phyloP scores from a whole-genome alignment of 2,888 invertebrate genomes.

The Eristalis tenax region DNA sequence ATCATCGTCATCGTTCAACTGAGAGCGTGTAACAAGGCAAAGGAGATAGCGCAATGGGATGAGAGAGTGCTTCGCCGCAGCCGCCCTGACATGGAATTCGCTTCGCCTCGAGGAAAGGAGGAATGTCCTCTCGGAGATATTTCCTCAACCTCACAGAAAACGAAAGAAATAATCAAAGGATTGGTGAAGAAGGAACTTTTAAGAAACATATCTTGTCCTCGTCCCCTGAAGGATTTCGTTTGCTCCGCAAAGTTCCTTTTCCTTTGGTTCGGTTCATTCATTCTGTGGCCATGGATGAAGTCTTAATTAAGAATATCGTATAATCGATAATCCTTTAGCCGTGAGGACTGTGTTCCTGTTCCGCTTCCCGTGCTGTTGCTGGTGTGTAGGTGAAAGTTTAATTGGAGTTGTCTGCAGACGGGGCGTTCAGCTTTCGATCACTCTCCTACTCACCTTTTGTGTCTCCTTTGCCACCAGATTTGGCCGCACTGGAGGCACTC shows the following conservation, averaged over 20 bases:
- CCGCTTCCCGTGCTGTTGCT: not conserved
- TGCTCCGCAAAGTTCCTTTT: slow-evolving; percentile 41
- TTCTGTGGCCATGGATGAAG: slow-evolving; percentile 8
- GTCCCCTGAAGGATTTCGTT: slow-evolving; percentile 19
- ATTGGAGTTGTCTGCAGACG: slow-evolving; percentile 45
- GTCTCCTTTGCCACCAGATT: not conserved
- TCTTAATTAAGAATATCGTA: slow-evolving; percentile 68
- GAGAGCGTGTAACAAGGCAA: slow-evolving; percentile 31
- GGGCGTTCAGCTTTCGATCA: slow-evolving; percentile 44
- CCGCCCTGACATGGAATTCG: slow-evolving; percentile 31
- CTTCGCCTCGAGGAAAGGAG: slow-evolving; percentile 2
- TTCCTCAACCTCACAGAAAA: slow-evolving; percentile 20
- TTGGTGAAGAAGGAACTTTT: slow-evolving; percentile 20
- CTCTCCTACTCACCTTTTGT: not conserved
- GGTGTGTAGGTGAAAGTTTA: slow-evolving; percentile 57
- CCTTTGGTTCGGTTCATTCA: slow-evolving; percentile 2
- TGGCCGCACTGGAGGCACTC: not conserved
- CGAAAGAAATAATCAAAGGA: slow-evolving; percentile 9
- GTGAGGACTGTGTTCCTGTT: slow-evolving; percentile 18
- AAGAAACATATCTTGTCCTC: slow-evolving; percentile 43
- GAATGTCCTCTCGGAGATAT: slow-evolving; percentile 46
- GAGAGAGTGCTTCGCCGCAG: not conserved
- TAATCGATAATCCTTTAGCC: slow-evolving; percentile 56
- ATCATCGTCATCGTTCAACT: slow-evolving; percentile 10
- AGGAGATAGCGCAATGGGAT: not conserved